Evolutionary conservation across 2,113 vertebrate species (phyloP).

Genomic region (Theristicus caerulescens): DNA sequence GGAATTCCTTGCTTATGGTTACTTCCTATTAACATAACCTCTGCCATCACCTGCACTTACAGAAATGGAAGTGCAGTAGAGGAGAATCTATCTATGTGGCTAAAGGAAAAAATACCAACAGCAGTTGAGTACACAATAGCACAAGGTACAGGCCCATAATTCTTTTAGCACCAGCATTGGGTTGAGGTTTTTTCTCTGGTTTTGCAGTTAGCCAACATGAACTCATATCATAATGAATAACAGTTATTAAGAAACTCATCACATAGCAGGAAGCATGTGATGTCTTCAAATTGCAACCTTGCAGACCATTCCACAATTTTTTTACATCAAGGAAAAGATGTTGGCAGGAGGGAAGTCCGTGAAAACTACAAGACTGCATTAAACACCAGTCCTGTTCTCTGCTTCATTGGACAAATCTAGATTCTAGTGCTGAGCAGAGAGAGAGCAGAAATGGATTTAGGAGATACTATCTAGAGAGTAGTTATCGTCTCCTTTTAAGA

Average conservation of each 20-base stretch:
- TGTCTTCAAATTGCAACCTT: background rate
- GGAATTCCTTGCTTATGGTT: background rate
- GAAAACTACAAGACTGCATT: background rate
- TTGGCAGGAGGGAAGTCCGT: background rate
- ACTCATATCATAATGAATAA: background rate
- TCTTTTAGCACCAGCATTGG: background rate
- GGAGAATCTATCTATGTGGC: background rate
- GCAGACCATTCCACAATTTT: background rate
- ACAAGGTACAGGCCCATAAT: background rate
- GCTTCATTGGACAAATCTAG: background rate
- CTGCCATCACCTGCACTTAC: background rate
- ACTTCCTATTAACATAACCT: background rate
- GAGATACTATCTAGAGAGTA: background rate
- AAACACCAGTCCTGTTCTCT: background rate
- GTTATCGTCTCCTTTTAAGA: background rate
- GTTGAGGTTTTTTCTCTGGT: background rate
- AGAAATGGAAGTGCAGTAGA: background rate
- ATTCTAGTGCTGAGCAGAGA: background rate
- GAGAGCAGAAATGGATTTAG: background rate
- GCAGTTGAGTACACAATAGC: background rate
- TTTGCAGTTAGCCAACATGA: background rate
- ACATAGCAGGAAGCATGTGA: background rate
- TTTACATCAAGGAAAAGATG: background rate
- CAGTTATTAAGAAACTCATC: background rate
- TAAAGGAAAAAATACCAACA: background rate